Evolutionary conservation across 1,140 invertebrate species (phyloP).

Genomic region (Bombus sylvicola): DNA sequence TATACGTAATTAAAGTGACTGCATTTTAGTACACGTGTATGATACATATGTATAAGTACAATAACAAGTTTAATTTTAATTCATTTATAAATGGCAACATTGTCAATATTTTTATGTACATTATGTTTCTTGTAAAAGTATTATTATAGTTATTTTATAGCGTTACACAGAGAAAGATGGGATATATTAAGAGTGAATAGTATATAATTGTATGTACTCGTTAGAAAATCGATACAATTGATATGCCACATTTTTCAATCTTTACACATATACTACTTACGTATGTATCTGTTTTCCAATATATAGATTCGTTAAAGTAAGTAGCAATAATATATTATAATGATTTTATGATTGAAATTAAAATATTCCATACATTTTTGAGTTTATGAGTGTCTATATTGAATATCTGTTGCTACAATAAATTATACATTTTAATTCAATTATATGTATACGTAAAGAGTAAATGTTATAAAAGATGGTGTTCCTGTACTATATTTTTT

Average conservation of each 20-base stretch:
- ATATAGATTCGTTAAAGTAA: conserved; percentile 1
- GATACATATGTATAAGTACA: background rate
- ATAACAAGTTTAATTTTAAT: background rate
- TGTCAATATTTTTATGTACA: background rate
- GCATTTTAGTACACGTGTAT: background rate
- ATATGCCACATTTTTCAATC: background rate
- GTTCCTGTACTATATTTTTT: background rate
- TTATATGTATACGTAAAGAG: no score
- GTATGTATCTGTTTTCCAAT: background rate
- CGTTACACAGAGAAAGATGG: background rate
- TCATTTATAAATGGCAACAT: background rate
- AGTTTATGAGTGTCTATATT: background rate
- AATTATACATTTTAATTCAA: background rate
- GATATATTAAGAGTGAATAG: conserved; percentile 3
- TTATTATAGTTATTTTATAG: background rate
- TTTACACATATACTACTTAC: background rate
- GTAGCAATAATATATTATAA: background rate
- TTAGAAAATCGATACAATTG: conserved; percentile 42
- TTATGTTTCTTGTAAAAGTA: background rate
- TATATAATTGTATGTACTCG: background rate
- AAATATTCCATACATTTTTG: background rate
- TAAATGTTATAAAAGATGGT: no score
- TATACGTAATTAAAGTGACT: background rate
- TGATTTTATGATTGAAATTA: background rate
- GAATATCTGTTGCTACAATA: no score